phyloP scores from a whole-genome alignment of 2,113 vertebrate genomes.

The Columba livia region DNA sequence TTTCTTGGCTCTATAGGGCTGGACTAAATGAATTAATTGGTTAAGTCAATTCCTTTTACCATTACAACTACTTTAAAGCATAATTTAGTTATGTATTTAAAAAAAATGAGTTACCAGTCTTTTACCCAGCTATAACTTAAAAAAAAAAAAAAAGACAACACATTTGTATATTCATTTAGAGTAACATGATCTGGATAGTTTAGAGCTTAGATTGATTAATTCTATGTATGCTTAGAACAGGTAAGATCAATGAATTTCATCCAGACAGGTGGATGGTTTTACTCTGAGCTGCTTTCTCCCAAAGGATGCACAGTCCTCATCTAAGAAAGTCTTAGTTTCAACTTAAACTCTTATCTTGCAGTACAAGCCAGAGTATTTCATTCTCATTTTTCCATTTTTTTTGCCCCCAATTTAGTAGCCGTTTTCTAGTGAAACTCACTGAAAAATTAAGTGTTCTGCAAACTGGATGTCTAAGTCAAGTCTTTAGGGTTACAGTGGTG shows the following conservation, averaged over 20 bases:
- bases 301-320: not conserved
- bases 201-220: not conserved
- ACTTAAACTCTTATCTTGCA: not conserved
- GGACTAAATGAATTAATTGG: not conserved
- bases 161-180: not conserved
- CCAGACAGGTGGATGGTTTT: not conserved
- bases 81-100: not conserved
- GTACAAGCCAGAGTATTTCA: not conserved
- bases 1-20: not conserved
- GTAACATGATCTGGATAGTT: not conserved
- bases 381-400: not conserved
- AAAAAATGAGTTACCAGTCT: not conserved
- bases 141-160: not conserved
- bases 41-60: not conserved
- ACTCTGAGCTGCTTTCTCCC: not conserved
- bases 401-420: not conserved
- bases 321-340: not conserved
- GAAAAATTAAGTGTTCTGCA: not conserved
- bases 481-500: not conserved
- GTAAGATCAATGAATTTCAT: not conserved
- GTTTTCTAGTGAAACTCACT: not conserved
- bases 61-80: not conserved
- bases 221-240: not conserved
- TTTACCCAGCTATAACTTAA: not conserved
- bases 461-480: not conserved